A percentile compares a stretch with the other conserved stretches of the same genome.
These are phyloP conservation scores for Helobdella robusta DNA, from an alignment of 2,888 invertebrate species.

Conservation along the genomic window DNA sequence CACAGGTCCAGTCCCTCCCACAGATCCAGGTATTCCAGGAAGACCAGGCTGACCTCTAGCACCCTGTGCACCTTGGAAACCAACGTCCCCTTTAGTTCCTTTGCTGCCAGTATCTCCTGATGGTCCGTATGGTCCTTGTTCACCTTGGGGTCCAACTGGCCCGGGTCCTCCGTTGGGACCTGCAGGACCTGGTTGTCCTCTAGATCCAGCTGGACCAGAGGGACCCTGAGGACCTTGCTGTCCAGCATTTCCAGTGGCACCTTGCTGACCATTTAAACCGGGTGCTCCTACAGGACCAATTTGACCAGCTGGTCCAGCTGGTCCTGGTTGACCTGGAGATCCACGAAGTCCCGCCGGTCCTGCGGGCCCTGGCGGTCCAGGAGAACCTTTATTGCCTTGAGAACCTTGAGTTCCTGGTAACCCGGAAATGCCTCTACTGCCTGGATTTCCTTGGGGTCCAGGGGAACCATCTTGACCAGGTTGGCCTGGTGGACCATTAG, in stretches of 20 bases:
- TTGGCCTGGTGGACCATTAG: slow-evolving; percentile 19
- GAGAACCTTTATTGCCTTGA: slow-evolving; percentile 27
- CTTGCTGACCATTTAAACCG: slow-evolving; percentile 40
- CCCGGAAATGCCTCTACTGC: slow-evolving; percentile 23
- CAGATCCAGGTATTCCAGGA: slow-evolving; percentile 24
- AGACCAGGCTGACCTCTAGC: slow-evolving; percentile 25
- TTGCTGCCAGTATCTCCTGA: slow-evolving; percentile 24
- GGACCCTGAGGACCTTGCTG: slow-evolving; percentile 28
- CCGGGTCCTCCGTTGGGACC: slow-evolving; percentile 26
- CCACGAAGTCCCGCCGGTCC: slow-evolving; percentile 29
- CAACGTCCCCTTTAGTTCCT: slow-evolving; percentile 27
- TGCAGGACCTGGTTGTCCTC: slow-evolving; percentile 19
- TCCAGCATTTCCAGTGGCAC: slow-evolving; percentile 22
- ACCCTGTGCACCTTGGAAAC: slow-evolving; percentile 28
- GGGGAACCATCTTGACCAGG: slow-evolving; percentile 10
- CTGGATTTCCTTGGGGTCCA: slow-evolving; percentile 18
- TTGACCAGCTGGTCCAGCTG: slow-evolving; percentile 29
- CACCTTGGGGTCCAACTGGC: slow-evolving; percentile 28
- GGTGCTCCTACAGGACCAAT: slow-evolving; percentile 25
- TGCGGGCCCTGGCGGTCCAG: slow-evolving; percentile 28
- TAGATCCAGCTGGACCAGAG: slow-evolving; percentile 28
- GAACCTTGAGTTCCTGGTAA: slow-evolving; percentile 25
- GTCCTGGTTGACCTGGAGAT: slow-evolving; percentile 27
- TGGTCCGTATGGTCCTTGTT: slow-evolving; percentile 27
- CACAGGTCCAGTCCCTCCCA: slow-evolving; percentile 22